phyloP scores from a whole-genome alignment of 2,797 vertebrate species.

The Ctenopoma multispine region DNA sequence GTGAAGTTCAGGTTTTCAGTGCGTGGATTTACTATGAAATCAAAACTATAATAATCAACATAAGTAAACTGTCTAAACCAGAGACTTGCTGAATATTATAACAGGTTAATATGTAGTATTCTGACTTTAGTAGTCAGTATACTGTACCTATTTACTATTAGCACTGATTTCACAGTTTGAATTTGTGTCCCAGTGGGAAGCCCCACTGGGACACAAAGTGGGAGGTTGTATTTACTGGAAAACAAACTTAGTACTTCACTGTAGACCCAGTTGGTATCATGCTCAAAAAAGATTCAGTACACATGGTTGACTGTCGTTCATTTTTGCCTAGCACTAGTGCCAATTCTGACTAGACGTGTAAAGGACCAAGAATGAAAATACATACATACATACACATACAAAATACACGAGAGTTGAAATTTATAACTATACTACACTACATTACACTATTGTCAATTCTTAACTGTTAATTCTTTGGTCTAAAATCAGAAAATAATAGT shows the following conservation, averaged over 20 bases:
- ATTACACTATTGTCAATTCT: too few species aligned
- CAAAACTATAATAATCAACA: background rate
- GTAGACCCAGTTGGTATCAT: constrained; percentile 24
- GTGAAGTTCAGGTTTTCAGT: too few species aligned
- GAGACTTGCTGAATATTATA: background rate
- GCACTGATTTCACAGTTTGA: background rate
- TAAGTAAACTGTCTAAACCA: background rate
- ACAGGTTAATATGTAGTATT: background rate
- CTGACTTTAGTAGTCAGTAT: background rate
- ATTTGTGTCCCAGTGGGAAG: background rate
- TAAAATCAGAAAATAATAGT: too few species aligned
- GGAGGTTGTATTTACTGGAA: constrained; percentile 41
- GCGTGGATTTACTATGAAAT: background rate
- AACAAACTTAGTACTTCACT: constrained; percentile 24
- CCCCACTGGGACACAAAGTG: too few species aligned
- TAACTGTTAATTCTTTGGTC: too few species aligned
- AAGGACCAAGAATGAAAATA: background rate
- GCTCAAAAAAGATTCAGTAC: background rate
- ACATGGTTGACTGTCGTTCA: background rate
- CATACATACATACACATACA: too few species aligned
- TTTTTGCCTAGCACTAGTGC: background rate
- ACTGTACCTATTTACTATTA: background rate
- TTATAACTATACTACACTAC: too few species aligned
- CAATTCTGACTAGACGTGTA: constrained; percentile 6
- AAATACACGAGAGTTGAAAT: too few species aligned